A percentile compares a stretch with the other conserved stretches of the same genome.
phyloP scores from a whole-genome alignment of 2,797 vertebrate genomes.

The Tangara arthus region DNA sequence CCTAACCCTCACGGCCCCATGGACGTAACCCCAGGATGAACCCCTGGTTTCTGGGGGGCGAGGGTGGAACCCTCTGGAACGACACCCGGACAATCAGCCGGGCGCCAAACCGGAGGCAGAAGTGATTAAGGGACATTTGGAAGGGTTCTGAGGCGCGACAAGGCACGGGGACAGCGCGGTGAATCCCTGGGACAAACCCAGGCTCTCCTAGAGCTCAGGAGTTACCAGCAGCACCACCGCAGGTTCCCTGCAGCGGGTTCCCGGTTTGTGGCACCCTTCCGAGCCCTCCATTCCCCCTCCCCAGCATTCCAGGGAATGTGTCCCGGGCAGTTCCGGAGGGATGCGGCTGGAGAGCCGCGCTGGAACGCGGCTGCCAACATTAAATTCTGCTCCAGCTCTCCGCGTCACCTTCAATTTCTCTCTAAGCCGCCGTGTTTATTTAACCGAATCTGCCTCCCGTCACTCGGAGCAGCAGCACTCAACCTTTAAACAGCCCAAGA shows the following conservation, averaged over 20 bases:
- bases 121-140: background rate
- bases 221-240: background rate
- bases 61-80: background rate
- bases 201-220: too few relatives aligned
- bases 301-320: rapidly evolving
- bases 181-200: background rate
- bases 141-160: background rate
- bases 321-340: background rate
- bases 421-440: constrained; percentile 64
- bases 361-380: background rate
- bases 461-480: constrained; percentile 49
- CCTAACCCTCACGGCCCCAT: background rate
- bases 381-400: constrained; percentile 59
- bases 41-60: background rate
- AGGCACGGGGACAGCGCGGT: background rate
- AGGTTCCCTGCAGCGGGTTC: rapidly evolving
- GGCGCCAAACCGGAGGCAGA: background rate
- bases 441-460: constrained; percentile 57
- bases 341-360: background rate
- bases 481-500: constrained; percentile 65
- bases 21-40: background rate
- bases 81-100: background rate
- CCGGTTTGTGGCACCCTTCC: rapidly evolving
- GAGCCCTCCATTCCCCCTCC: background rate
- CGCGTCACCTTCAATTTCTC: constrained; percentile 41